Evolutionary conservation across 92 coral and sea anemone genomes (phyloP).

Genomic region (Porites divaricata): DNA sequence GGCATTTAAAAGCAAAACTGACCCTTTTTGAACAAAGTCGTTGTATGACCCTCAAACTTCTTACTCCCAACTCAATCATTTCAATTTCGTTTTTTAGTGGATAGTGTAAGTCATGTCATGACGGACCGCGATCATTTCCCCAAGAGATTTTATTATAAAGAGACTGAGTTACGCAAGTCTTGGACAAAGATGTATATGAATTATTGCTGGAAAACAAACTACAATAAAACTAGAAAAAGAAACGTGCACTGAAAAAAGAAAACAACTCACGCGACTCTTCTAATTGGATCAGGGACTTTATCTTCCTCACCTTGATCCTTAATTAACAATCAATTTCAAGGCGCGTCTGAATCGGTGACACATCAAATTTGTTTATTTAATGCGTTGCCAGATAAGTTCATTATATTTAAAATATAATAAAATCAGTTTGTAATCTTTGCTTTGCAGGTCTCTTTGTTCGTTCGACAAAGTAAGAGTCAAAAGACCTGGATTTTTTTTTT

Average conservation of each 20-base stretch:
- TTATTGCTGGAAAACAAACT: too few relatives aligned
- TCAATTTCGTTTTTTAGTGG: too few relatives aligned
- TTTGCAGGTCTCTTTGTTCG: background rate
- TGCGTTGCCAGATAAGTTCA: background rate
- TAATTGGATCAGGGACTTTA: conserved; percentile 2
- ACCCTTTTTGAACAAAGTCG: too few relatives aligned
- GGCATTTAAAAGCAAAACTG: too few relatives aligned
- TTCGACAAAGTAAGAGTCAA: background rate
- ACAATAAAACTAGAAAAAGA: too few relatives aligned
- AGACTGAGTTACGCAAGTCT: too few relatives aligned
- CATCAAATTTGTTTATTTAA: background rate
- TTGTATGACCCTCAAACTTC: too few relatives aligned
- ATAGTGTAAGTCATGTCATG: too few relatives aligned
- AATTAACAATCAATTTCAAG: conserved; percentile 12
- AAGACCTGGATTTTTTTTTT: background rate
- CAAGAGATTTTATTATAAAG: too few relatives aligned
- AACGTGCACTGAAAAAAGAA: background rate
- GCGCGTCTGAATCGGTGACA: conserved; percentile 11
- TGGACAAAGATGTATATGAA: too few relatives aligned
- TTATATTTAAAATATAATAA: background rate
- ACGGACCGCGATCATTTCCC: too few relatives aligned
- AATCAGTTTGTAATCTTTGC: background rate
- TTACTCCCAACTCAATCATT: too few relatives aligned
- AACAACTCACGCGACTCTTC: background rate
- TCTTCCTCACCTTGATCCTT: conserved; percentile 13